Evolutionary conservation across 2,888 invertebrate genomes (phyloP), one percentile per base, ranked within the genome.

Genomic region (Pristionchus mayeri): DNA sequence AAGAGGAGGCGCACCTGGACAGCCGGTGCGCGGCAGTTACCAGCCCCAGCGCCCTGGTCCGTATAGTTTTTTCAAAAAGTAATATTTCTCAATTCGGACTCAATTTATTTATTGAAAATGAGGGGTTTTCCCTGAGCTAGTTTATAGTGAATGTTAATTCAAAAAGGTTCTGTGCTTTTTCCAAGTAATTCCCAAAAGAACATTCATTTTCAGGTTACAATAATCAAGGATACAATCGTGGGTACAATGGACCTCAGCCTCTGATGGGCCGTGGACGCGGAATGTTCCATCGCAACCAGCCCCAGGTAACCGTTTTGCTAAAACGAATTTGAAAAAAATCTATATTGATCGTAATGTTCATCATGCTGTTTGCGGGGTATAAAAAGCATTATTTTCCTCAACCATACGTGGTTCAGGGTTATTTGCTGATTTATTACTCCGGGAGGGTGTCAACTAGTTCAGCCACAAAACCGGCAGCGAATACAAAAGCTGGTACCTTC

Each of bases 181-280:
- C 44, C 44, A 52, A 54, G 79, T 50, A 21, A 52, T 79, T 79
- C 79, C 50, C 44, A 67, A 34, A 67, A 37, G 11, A 63, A 11
- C 37, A 13, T n/a, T 24, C 24, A 44, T 0, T 40, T 40, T 40
- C 71, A 71, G 88, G 87, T 54, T 87, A 86, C 85, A 85, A 81
- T 27, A 52, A 80, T 44, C 84, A 86, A 40, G 79, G 84, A 40
- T 84, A 84, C 75, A 82, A 84, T 40, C 85, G 86, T 63, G 86
- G 88, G 0, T 85, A 85, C 85, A 86, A 87, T 57, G 84, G 71
- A 50, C 52, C 75, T 37, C 84, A 71, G 54, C 84, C 75, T 71
- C 75, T 84, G 11, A 84, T 84, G 84, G 84, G 84, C 16, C 50
- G 84, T 30, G 75, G 71, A 37, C 84, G 84, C 27, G 75, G 52